Base-by-base conservation (phyloP, 2,888 invertebrate genomes). In the Pheosia tremula region DNA sequence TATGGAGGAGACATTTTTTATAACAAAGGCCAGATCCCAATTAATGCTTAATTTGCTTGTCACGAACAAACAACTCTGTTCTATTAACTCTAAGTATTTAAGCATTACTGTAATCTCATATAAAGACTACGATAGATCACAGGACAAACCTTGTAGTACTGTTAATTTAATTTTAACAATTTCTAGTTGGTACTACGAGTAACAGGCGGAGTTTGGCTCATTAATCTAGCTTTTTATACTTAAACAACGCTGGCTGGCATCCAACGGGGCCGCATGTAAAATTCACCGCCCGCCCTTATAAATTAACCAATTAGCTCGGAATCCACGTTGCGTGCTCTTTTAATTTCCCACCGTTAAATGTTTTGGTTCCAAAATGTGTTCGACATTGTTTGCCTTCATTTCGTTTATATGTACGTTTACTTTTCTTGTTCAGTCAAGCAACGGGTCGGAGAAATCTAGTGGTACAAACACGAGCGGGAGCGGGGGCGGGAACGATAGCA, bases 281-380 rank as follows among this genome's bases (percentile, higher is more conserved):
- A 83, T 83, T 83, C 84, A 82, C 78, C 71, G 77, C 75, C 76
- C 78, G 71, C 74, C 85, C 86, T 90, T 91, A 91, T 91, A 92
- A 91, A 92, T 93, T 92, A 92, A 89, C 85, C 90, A 92, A 92
- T 93, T 92, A 91, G 83, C 80, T 39, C 85, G 78, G 82, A 87
- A 91, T 86, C 87, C 85, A 78, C 80, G 78, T 80, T 83, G 79
- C 85, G 84, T 82, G 79, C 86, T 84, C 83, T 89, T 91, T 89
- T 89, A 87, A 91, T 90, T 89, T 87, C 76, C 75, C 77, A 73
- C 79, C 84, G 80, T 85, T 86, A 82, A 83, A 80, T 81, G 83
- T 78, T 83, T 75, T 63, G 63, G 45, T 24, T 24, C 39, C 36
- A 56, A 56, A 50, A 50, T 24, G 24, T 50, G 7, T 50, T 50